Evolutionary conservation across 2,888 invertebrate genomes (phyloP), one percentile per base, ranked within the genome.

Genomic region (Oxyteleia sp.): DNA sequence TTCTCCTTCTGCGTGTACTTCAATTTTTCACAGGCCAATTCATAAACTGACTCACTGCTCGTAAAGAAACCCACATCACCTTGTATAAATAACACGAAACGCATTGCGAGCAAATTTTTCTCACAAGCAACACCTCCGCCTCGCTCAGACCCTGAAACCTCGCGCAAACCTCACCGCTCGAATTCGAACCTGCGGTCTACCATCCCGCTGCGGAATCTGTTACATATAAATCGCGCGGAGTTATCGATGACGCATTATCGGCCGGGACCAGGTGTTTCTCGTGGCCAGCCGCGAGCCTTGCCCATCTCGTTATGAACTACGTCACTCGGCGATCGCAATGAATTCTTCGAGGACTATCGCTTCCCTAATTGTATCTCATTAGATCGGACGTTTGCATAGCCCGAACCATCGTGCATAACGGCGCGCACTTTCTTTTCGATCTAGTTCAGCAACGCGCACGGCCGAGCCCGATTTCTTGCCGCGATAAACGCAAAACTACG

Each of bases 321-420:
- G 79, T 74, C 72, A 74, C 53, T 68, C 47, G 26, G 43, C 41
- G 18, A 11, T 38, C 49, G 69, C 45, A 68, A 81, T 68, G 49
- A 69, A 83, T 83, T 80, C 80, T 80, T 72, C 57, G 55, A n/a
- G 59, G 79, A 68, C 71, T 76, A 79, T 84, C 68, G 75, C 69
- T 80, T 23, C 80, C 76, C 66, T 84, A 84, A 84, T 84, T 84
- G 84, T 84, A 84, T 84, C 80, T 80, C 84, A 84, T 84, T 84
- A 84, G 76, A 80, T 84, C 76, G 66, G 74, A 80, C 61, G 71
- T 84, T 84, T 76, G 80, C 76, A 80, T 84, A 71, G 55, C 20
- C 45, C 49, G 53, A 64, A 64, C 53, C 74, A 47, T 81, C 66
- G 51, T 81, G 59, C 68, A 68, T 81, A 81, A 81, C 75, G 69